A percentile compares a stretch with the other conserved stretches of the same genome.
Conservation (phyloP, 1,140 invertebrate genomes). For the Neotoxoptera formosana region DNA sequence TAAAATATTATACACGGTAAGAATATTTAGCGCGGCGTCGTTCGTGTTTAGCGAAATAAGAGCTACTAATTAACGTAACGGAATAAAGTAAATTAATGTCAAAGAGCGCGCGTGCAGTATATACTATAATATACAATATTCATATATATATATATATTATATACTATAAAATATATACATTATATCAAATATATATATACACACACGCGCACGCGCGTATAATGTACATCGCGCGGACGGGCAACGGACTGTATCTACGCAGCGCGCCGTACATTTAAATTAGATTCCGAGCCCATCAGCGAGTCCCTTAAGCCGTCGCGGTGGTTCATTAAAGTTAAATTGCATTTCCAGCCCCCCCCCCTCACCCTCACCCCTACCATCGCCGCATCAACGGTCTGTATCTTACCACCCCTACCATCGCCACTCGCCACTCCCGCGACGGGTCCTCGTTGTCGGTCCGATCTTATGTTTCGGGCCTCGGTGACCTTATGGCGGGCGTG, state of each 20-base stretch:
- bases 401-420: background rate
- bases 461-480: constrained; percentile 31
- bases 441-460: constrained; percentile 34
- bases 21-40: background rate
- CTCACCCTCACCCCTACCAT: background rate
- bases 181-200: background rate
- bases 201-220: background rate
- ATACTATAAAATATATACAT: background rate
- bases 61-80: constrained; percentile 56
- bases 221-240: background rate
- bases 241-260: constrained; percentile 20
- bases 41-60: constrained; percentile 5
- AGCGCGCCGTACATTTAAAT: constrained; percentile 19
- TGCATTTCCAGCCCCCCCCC: background rate
- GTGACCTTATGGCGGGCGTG: constrained; percentile 11
- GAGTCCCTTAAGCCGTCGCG: constrained; percentile 47
- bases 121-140: background rate
- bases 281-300: constrained; percentile 51
- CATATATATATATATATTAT: background rate
- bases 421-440: background rate
- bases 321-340: constrained; percentile 57
- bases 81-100: constrained; percentile 54
- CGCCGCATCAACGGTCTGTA: background rate
- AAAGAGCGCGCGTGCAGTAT: background rate
- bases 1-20: background rate